Conservation (phyloP, 2,888 invertebrate species). For the Pollenia angustigena region DNA sequence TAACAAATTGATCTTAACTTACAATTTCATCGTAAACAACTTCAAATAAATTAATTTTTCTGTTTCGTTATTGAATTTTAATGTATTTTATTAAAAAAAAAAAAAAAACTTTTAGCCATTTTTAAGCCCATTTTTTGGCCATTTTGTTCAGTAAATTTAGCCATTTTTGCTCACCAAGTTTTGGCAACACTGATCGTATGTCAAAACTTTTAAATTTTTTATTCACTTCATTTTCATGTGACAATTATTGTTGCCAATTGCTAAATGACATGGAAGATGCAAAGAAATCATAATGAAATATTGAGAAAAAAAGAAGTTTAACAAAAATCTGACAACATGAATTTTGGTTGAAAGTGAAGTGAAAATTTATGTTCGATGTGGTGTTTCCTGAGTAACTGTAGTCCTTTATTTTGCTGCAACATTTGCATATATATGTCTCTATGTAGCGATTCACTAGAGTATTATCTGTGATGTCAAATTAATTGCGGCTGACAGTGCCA, state of each 20-base stretch:
- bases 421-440: too few relatives aligned
- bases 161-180: too few relatives aligned
- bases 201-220: slow-evolving; percentile 39
- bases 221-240: slow-evolving; percentile 39
- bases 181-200: too few relatives aligned
- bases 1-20: too few relatives aligned
- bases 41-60: too few relatives aligned
- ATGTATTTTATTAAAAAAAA: too few relatives aligned
- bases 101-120: too few relatives aligned
- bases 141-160: too few relatives aligned
- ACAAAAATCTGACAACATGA: neutral
- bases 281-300: slow-evolving; percentile 47
- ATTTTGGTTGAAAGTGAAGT: slow-evolving; percentile 1
- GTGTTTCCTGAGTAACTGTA: slow-evolving; percentile 9
- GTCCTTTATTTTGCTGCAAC: neutral
- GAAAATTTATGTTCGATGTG: neutral
- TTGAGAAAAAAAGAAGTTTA: neutral
- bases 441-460: neutral
- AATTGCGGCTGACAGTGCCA: slow-evolving; percentile 52
- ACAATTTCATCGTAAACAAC: too few relatives aligned
- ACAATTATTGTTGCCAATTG: slow-evolving; percentile 20
- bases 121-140: too few relatives aligned
- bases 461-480: slow-evolving; percentile 25
- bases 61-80: too few relatives aligned
- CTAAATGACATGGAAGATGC: slow-evolving; percentile 25